Evolutionary conservation across 2,888 invertebrate genomes (phyloP).

Genomic region (Plebejus melissa): DNA sequence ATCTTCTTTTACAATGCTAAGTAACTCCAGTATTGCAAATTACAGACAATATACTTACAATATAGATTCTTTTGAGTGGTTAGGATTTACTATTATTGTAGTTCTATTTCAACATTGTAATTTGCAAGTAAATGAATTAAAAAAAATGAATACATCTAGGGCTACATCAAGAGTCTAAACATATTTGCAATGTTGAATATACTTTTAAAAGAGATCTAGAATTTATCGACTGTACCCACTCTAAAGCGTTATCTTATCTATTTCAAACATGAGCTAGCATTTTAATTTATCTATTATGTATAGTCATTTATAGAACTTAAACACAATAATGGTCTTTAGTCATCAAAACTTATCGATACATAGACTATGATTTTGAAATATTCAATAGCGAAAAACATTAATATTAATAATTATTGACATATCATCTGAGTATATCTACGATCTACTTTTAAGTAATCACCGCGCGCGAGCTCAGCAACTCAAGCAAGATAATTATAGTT

Average conservation of each 20-base stretch:
- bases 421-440: neutral
- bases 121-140: neutral
- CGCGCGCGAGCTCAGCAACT: neutral
- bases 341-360: neutral
- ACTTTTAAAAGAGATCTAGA: neutral
- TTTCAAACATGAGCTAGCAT: neutral
- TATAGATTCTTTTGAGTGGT: neutral
- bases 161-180: neutral
- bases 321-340: neutral
- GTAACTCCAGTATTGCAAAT: neutral
- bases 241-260: neutral
- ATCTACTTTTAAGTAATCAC: neutral
- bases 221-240: neutral
- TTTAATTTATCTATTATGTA: neutral
- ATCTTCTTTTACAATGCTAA: too few relatives aligned
- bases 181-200: neutral
- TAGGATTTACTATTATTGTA: neutral
- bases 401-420: neutral
- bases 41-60: neutral
- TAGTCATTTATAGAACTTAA: too few relatives aligned
- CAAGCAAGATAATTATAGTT: too few relatives aligned
- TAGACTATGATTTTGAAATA: neutral
- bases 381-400: neutral
- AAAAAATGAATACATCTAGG: neutral
- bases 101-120: neutral